Evolutionary conservation across 2,113 vertebrate species (phyloP).

Genomic region (Heterochromis multidens): DNA sequence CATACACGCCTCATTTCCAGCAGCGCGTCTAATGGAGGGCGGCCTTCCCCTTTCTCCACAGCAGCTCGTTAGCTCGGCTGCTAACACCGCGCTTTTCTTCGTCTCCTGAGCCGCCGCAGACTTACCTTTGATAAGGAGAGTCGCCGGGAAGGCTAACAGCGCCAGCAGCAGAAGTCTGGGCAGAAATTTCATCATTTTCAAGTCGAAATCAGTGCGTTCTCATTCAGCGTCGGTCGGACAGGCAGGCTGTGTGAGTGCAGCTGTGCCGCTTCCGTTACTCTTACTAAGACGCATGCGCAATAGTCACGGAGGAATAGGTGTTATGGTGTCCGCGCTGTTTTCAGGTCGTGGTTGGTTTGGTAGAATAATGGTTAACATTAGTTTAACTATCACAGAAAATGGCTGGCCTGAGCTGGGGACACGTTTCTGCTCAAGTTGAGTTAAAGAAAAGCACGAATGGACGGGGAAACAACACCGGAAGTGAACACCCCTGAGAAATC

Average conservation of each 20-base stretch:
- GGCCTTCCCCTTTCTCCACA: slow-evolving; percentile 14
- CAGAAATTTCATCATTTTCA: slow-evolving; percentile 62
- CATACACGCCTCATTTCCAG: not conserved
- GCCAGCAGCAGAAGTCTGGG: slow-evolving; percentile 64
- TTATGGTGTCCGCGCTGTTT: rapidly evolving
- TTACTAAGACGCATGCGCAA: not conserved
- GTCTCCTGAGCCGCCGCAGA: rapidly evolving
- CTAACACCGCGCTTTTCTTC: not conserved
- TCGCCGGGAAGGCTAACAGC: slow-evolving; percentile 64
- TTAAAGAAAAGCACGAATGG: rapidly evolving
- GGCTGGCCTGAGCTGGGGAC: rapidly evolving
- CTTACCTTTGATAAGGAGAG: slow-evolving; percentile 58
- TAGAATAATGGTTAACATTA: not conserved
- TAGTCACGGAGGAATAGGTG: rapidly evolving
- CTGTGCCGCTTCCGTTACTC: not conserved
- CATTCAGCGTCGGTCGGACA: slow-evolving; percentile 21
- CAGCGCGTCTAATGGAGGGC: not conserved
- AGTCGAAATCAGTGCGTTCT: slow-evolving; percentile 31
- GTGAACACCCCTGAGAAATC: not conserved
- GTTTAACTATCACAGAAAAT: not conserved
- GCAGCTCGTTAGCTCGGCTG: slow-evolving; percentile 16
- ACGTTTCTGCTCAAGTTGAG: not conserved
- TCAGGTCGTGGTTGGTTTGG: not conserved
- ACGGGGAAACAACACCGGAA: not conserved
- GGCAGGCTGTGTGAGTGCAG: not conserved